Conservation (phyloP, 2,888 invertebrate genomes). For the Carabus problematicus region DNA sequence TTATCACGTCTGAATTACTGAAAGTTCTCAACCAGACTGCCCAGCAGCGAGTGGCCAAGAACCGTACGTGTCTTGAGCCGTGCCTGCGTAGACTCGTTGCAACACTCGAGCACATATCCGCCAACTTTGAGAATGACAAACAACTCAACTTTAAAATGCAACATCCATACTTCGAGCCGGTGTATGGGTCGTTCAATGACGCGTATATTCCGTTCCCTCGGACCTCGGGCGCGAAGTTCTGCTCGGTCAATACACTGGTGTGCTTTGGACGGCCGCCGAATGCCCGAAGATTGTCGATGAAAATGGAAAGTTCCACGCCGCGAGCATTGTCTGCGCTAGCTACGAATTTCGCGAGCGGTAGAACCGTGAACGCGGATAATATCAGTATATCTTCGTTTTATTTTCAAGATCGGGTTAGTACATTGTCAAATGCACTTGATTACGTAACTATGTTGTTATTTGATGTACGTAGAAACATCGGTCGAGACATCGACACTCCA, state of each 20-base stretch:
- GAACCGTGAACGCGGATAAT: slow-evolving; percentile 50
- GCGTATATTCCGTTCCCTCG: slow-evolving; percentile 93
- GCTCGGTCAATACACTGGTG: slow-evolving; percentile 84
- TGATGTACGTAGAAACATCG: slow-evolving; percentile 29
- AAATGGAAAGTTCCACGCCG: slow-evolving; percentile 80
- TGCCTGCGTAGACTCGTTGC: slow-evolving; percentile 77
- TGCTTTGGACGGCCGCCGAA: slow-evolving; percentile 79
- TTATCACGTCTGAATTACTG: slow-evolving; percentile 74
- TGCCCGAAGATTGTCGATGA: slow-evolving; percentile 71
- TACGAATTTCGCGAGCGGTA: slow-evolving; percentile 53
- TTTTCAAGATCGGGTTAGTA: slow-evolving; percentile 75
- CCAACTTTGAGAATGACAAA: slow-evolving; percentile 64
- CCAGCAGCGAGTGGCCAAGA: slow-evolving; percentile 82
- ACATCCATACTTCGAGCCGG: slow-evolving; percentile 49
- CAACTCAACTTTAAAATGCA: slow-evolving; percentile 43
- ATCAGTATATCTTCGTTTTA: slow-evolving; percentile 76
- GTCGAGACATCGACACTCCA: slow-evolving; percentile 32
- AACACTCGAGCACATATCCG: slow-evolving; percentile 68
- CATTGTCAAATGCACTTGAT: background rate
- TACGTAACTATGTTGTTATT: background rate
- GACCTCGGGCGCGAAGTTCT: slow-evolving; percentile 93
- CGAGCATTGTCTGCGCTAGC: slow-evolving; percentile 78
- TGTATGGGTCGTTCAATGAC: slow-evolving; percentile 65
- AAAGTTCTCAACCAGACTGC: slow-evolving; percentile 84
- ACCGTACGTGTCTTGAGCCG: slow-evolving; percentile 86